Percentiles rank a stretch among this genome's conserved stretches.
Evolutionary conservation across 2,797 vertebrate species (phyloP).

Genomic region (Pygocentrus nattereri): DNA sequence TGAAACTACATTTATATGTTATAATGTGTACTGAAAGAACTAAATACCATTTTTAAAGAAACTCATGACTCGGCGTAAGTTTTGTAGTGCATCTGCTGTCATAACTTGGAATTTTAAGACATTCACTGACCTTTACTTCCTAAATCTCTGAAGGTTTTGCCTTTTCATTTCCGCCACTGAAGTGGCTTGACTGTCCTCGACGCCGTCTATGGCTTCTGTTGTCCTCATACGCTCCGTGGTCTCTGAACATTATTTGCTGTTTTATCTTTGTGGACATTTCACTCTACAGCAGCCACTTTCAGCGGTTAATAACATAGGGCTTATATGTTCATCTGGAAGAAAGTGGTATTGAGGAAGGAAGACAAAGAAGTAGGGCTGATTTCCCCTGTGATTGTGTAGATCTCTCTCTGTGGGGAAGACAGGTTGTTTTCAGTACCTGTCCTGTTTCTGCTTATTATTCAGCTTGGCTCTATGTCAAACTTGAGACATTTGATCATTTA

Average conservation of each 20-base stretch:
- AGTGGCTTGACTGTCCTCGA: neutral
- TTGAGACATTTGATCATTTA: neutral
- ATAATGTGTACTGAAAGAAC: neutral
- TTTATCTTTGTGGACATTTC: constrained; percentile 72
- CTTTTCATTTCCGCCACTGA: neutral
- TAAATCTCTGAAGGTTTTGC: neutral
- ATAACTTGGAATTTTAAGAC: neutral
- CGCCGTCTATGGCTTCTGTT: constrained; percentile 47
- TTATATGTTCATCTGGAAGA: constrained; percentile 61
- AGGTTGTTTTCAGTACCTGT: neutral
- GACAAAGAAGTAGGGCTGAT: constrained; percentile 62
- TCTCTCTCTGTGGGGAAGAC: constrained; percentile 53
- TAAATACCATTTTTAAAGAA: neutral
- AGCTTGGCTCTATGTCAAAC: neutral
- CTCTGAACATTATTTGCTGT: constrained; percentile 72
- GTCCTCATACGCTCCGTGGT: constrained; percentile 56
- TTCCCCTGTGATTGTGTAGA: constrained; percentile 73
- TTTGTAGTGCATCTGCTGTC: neutral
- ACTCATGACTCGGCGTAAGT: neutral
- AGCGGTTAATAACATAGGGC: constrained; percentile 73
- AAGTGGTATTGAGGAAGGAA: constrained; percentile 58
- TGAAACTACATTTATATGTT: neutral
- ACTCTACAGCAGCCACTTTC: constrained; percentile 71
- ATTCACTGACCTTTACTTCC: neutral
- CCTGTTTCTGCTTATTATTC: neutral